Conservation (phyloP, 2,113 vertebrate genomes). For the Anolis sagrei region DNA sequence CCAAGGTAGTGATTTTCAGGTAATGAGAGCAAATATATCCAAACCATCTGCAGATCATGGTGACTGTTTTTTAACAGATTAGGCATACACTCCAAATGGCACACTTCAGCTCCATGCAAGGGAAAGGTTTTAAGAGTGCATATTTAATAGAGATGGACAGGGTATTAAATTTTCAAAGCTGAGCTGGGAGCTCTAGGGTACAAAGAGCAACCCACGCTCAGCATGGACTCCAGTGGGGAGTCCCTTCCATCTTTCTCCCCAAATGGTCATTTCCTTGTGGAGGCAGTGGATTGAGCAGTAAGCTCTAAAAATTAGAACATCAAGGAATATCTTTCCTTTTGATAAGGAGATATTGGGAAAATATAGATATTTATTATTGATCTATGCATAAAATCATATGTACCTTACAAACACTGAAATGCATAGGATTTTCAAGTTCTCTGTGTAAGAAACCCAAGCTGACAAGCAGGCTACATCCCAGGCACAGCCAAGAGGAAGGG, state of each 20-base stretch:
- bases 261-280: not conserved
- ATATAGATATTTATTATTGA: no score
- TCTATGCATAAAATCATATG: no score
- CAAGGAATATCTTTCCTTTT: not conserved
- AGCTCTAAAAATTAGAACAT: not conserved
- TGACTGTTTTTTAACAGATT: constrained; percentile 15
- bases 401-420: no score
- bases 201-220: not conserved
- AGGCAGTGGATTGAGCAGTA: not conserved
- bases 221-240: not conserved
- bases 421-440: no score
- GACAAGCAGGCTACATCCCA: no score
- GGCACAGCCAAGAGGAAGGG: no score
- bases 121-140: not conserved
- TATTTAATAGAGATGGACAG: constrained; percentile 24
- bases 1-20: constrained; percentile 19
- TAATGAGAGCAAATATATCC: constrained; percentile 14
- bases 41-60: constrained; percentile 23
- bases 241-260: constrained; percentile 7
- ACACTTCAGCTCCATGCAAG: constrained; percentile 29
- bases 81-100: not conserved
- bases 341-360: no score
- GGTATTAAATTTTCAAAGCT: not conserved
- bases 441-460: no score
- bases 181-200: not conserved